These are phyloP conservation scores for Heterotilapia buettikoferi DNA, from an alignment of 2,113 vertebrate genomes.

Conservation along the genomic window DNA sequence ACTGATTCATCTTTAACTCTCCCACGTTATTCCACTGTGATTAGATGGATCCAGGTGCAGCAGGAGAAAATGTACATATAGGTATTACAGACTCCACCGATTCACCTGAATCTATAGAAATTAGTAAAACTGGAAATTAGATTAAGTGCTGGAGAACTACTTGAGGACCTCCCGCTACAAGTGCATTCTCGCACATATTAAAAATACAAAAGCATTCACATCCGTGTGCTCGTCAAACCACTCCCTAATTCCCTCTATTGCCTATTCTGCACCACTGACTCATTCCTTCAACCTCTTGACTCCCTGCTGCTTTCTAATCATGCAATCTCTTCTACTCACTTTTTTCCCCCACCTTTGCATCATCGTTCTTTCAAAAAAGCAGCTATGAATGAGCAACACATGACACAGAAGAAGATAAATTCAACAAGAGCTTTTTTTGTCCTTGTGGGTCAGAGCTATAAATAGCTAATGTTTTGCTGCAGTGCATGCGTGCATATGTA, in stretches of 20 bases:
- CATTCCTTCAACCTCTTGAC: slow-evolving; percentile 11
- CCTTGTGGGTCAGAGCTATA: slow-evolving; percentile 36
- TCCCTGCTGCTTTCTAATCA: neutral
- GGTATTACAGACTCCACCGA: neutral
- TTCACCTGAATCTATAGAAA: neutral
- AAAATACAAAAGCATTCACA: slow-evolving; percentile 10
- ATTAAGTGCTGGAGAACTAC: neutral
- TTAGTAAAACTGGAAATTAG: neutral
- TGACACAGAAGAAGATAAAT: neutral
- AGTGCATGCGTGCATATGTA: slow-evolving; percentile 29
- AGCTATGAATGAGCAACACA: neutral
- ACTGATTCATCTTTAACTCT: slow-evolving; percentile 25
- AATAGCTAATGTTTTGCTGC: slow-evolving; percentile 51
- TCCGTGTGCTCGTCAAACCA: neutral
- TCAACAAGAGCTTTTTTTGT: slow-evolving; percentile 25
- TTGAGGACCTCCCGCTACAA: neutral
- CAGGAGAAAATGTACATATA: neutral
- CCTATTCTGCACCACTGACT: slow-evolving; percentile 26
- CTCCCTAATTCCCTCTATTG: slow-evolving; percentile 20
- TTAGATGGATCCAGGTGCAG: neutral
- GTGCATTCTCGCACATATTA: neutral
- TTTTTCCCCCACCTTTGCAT: neutral
- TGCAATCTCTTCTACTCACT: neutral
- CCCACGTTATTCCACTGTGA: slow-evolving; percentile 2
- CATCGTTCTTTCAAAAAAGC: neutral